Evolutionary conservation across 2,888 invertebrate species (phyloP), one percentile per base, ranked within the genome.

Genomic region (Periphyllus acericola): DNA sequence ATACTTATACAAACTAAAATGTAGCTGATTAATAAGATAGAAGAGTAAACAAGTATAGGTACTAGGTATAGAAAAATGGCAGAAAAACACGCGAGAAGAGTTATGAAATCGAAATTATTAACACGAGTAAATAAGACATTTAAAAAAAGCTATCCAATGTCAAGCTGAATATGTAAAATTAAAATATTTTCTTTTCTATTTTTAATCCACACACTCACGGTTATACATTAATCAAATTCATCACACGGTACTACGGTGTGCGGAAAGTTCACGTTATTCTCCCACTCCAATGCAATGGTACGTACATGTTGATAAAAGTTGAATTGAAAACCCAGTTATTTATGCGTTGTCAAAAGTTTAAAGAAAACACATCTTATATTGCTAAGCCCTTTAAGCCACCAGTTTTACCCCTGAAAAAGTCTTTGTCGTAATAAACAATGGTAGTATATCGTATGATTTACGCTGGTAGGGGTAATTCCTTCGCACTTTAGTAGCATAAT

Each of bases 401-500:
- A 25, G 68, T 79, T 66, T 66, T 60, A 34, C 1, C 68, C 80
- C 66, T 21, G 55, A 55, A 80, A 86, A 55, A 55, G 80, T 55
- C 86, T 86, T 86, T 86, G 78, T 78, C 74, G 60, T 75, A 60
- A 75, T 80, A 80, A 72, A 86, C 79, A 86, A 80, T 71, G 17
- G n/a, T 14, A 32, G 36, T 75, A 29, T 60, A 52, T 52, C 72
- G 9, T 71, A 86, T 86, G 86, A 86, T 80, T 86, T 86, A 86
- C 86, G 60, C 60, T 17, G 14, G 36, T 66, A 25, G n/a, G 55
- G 74, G 74, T 74, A 87, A 81, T 87, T 87, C 40, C 46, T 74
- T 87, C 55, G 72, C 87, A 87, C 81, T 87, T 87, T 87, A 87
- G 87, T 25, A 87, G 81, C n/a, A 81, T 87, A 87, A 87, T 87